phyloP scores from a whole-genome alignment of 2,113 vertebrate genomes.

The Rhizomys pruinosus region DNA sequence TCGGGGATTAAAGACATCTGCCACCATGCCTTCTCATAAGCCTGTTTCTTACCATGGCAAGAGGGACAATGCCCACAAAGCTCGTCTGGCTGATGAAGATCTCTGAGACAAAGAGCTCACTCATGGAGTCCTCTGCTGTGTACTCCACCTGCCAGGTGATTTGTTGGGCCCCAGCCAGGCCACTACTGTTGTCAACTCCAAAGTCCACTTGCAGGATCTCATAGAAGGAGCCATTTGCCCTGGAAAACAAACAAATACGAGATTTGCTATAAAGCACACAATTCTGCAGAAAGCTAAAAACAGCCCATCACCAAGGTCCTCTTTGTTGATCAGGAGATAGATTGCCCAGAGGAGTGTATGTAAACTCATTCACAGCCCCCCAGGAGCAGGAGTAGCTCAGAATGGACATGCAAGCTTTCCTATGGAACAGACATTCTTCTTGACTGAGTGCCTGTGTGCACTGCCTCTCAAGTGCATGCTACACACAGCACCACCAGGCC shows the following conservation, averaged over 20 bases:
- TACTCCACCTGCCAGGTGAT: constrained; percentile 96
- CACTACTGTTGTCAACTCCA: constrained; percentile 92
- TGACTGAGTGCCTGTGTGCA: not conserved
- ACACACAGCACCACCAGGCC: not conserved
- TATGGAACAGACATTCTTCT: constrained; percentile 10
- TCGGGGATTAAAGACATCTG: no score
- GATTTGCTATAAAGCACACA: not conserved
- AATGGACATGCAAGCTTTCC: not conserved
- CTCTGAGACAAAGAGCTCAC: constrained; percentile 89
- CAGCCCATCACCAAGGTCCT: not conserved
- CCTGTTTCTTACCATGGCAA: constrained; percentile 89
- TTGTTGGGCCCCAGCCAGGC: constrained; percentile 91
- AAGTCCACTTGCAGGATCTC: constrained; percentile 97
- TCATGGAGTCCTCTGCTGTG: constrained; percentile 83
- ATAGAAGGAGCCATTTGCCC: constrained; percentile 88
- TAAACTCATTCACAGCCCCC: constrained; percentile 19
- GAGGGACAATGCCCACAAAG: constrained; percentile 93
- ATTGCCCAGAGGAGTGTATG: not conserved
- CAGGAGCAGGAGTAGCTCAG: not conserved
- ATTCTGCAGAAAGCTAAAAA: not conserved
- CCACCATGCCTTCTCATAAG: no score
- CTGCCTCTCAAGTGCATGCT: not conserved
- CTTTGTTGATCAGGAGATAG: not conserved
- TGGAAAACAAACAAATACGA: constrained; percentile 69
- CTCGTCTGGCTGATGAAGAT: constrained; percentile 92